Conservation (phyloP, 2,888 invertebrate genomes). For the Gortyna flavago region DNA sequence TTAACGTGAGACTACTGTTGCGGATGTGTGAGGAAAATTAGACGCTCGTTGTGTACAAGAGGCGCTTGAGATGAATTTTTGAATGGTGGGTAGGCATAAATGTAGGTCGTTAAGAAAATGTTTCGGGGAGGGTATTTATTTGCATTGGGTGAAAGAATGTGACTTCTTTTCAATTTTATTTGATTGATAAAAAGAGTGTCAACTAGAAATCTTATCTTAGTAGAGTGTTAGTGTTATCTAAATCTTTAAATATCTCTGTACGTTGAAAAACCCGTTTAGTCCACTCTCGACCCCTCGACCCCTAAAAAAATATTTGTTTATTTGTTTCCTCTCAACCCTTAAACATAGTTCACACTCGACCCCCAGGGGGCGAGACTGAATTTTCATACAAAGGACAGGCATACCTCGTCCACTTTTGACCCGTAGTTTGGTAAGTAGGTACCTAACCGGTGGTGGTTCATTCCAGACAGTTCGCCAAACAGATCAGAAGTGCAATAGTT, state of each 20-base stretch:
- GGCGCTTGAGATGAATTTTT: constrained; percentile 30
- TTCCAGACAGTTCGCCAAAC: neutral
- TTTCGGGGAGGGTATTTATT: neutral
- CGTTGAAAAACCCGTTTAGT: too few species aligned
- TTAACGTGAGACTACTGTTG: constrained; percentile 42
- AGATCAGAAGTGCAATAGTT: neutral
- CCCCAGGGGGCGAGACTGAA: too few species aligned
- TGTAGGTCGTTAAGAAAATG: neutral
- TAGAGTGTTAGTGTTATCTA: neutral
- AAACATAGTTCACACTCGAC: too few species aligned
- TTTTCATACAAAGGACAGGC: too few species aligned
- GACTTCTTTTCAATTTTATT: too few species aligned
- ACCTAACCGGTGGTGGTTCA: too few species aligned
- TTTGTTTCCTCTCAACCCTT: too few species aligned
- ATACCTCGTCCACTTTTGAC: too few species aligned
- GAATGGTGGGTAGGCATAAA: neutral
- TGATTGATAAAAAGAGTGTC: neutral
- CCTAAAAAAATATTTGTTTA: too few species aligned
- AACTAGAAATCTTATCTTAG: neutral
- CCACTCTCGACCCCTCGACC: too few species aligned
- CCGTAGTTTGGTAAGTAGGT: too few species aligned
- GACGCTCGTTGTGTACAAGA: constrained; percentile 10
- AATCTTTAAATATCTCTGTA: neutral
- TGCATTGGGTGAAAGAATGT: neutral
- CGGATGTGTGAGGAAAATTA: constrained; percentile 27